Conservation (phyloP, 2,888 invertebrate species). For the Halictus quadricinctus region DNA sequence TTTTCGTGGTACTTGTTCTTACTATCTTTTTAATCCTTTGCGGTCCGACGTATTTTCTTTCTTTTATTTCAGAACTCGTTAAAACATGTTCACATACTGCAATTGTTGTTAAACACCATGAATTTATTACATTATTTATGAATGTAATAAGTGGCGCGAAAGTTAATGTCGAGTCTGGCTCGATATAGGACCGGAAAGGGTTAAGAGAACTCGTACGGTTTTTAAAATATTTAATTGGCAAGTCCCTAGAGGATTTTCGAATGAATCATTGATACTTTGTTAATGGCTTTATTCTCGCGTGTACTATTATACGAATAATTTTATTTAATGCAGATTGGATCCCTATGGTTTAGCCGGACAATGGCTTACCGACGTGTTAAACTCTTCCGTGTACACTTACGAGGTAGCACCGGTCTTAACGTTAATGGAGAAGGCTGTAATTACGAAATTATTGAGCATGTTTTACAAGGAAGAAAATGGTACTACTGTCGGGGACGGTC, state of each 20-base stretch:
- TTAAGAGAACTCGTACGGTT: background rate
- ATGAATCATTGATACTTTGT: background rate
- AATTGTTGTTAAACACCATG: no score
- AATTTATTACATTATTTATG: no score
- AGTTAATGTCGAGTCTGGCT: no score
- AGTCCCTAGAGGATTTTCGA: background rate
- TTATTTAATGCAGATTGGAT: constrained; percentile 80
- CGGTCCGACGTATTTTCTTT: no score
- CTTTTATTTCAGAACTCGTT: no score
- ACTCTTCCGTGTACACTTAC: constrained; percentile 84
- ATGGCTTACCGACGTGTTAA: constrained; percentile 83
- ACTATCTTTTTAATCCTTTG: background rate
- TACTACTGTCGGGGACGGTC: constrained; percentile 82
- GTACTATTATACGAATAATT: background rate
- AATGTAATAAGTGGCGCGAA: no score
- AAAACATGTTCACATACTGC: no score
- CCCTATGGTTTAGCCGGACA: constrained; percentile 84
- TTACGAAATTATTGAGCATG: constrained; percentile 83
- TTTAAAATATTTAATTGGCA: background rate
- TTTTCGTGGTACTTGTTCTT: background rate
- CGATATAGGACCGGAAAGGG: no score
- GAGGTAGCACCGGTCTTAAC: constrained; percentile 85
- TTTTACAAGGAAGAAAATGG: constrained; percentile 80
- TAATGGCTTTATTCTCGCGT: background rate
- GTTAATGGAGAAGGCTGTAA: constrained; percentile 83